A percentile compares a stretch with the other conserved stretches of the same genome.
Evolutionary conservation across 2,113 vertebrate species (phyloP).

Genomic region (Nycticebus coucang): DNA sequence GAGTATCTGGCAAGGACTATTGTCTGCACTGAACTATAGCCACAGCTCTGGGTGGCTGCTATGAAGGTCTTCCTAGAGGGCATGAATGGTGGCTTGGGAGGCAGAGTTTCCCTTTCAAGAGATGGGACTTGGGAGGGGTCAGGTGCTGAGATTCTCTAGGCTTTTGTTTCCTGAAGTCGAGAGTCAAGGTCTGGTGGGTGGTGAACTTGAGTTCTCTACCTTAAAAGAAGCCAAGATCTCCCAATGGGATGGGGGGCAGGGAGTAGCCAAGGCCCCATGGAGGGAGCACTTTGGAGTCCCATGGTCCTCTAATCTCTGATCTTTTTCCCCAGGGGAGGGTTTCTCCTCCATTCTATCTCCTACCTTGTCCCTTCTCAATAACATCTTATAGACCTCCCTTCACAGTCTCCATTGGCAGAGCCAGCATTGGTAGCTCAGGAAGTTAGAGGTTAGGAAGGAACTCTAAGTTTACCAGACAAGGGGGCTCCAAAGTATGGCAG

Average conservation of each 20-base stretch:
- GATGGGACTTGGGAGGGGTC: neutral
- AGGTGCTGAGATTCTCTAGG: neutral
- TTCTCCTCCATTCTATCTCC: neutral
- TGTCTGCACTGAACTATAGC: neutral
- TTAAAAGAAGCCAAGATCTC: neutral
- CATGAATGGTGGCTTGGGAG: neutral
- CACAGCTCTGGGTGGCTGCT: neutral
- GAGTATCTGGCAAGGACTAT: neutral
- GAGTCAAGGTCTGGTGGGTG: neutral
- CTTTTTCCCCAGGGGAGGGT: neutral
- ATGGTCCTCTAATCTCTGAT: neutral
- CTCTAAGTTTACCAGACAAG: neutral
- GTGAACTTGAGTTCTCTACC: neutral
- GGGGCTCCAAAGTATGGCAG: neutral
- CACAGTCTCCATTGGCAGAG: neutral
- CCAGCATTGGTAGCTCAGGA: neutral
- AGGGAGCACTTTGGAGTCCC: neutral
- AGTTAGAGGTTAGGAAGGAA: neutral
- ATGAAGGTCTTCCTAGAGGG: neutral
- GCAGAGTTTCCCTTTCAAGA: neutral
- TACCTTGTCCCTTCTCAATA: neutral
- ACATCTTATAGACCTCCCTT: neutral
- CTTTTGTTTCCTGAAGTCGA: constrained; percentile 28
- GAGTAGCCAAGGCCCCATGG: neutral
- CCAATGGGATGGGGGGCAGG: neutral